Percentiles rank a stretch among this genome's conserved stretches.
Evolutionary conservation across 2,888 invertebrate species (phyloP).

Genomic region (Sarcophaga subvicina): DNA sequence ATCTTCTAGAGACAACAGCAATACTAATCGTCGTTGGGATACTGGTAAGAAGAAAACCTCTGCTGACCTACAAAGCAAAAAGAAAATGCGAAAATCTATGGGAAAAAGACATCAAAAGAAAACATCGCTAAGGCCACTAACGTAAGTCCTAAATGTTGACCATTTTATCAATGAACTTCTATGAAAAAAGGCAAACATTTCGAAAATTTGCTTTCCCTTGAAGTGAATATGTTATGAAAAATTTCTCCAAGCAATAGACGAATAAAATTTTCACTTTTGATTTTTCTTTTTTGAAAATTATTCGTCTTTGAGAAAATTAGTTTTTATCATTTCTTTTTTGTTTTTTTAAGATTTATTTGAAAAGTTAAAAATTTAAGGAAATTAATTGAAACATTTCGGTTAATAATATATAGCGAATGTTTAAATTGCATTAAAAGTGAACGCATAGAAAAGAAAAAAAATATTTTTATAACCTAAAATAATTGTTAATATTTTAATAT

Average conservation of each 20-base stretch:
- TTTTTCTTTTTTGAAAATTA: constrained; percentile 56
- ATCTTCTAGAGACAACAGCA: constrained; percentile 31
- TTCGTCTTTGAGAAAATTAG: constrained; percentile 63
- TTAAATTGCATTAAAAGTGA: constrained; percentile 3
- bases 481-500: constrained; percentile 19
- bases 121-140: constrained; percentile 34
- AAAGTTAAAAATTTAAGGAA: constrained; percentile 36
- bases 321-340: constrained; percentile 16
- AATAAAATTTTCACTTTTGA: constrained; percentile 26
- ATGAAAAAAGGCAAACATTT: background rate
- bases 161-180: constrained; percentile 21
- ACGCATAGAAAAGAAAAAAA: constrained; percentile 30
- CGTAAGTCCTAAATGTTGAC: constrained; percentile 62
- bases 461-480: constrained; percentile 7
- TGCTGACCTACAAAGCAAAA: constrained; percentile 37
- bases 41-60: constrained; percentile 2
- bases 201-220: background rate
- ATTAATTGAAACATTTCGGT: constrained; percentile 4
- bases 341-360: background rate
- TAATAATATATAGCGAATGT: constrained; percentile 7
- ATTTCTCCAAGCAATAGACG: constrained; percentile 55
- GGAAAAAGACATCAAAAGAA: constrained; percentile 58
- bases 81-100: constrained; percentile 53
- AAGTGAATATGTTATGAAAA: constrained; percentile 8
- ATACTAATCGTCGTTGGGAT: background rate